Base-by-base conservation (phyloP, 1,140 invertebrate species). In the Hyphantria cunea region DNA sequence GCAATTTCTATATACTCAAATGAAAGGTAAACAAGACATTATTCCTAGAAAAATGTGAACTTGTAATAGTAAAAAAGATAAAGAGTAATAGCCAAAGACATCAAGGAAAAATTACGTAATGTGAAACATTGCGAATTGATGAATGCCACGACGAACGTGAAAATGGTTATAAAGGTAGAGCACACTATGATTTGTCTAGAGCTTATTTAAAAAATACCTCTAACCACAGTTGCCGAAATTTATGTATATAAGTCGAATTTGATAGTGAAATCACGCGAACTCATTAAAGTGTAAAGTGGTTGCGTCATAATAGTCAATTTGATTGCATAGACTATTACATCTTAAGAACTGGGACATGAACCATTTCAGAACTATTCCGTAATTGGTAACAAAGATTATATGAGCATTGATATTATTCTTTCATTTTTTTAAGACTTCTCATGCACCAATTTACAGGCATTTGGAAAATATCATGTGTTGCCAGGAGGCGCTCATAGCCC, bases 321-420 rank as follows among this genome's bases (percentile, higher is more conserved):
- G 15, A 11, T 45, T 25, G n/a, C 59, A 53, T 63, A 48, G 45
- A 42, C 37, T 17, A 50, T 56, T 51, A 42, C 34, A 39, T 41
- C 49, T 66, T 34, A 53, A 41, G 42, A 73, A 68, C 63, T 73
- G 42, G 70, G 61, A 62, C 70, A 62, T 63, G 66, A 55, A 54
- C 48, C 56, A 51, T 70, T 75, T 75, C 59, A 72, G 60, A 53
- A 61, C 58, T 58, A 56, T 68, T 66, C 45, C 31, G 58, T 56
- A 42, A 8, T 50, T 50, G 31, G n/a, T 31, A 12, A 33, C 12
- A n/a, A 50, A 34, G 14, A 39, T 33, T 44, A 25, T 25, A 25
- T 25, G 17, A 25, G 17, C 17, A 5, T 1, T 5, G 17, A 25
- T 25, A 25, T 25, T 25, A n/a, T n/a, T n/a, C n/a, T n/a, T n/a